A percentile compares a stretch with the other conserved stretches of the same genome.
Conservation (phyloP, 2,888 invertebrate species). For the Agrotis ipsilon region DNA sequence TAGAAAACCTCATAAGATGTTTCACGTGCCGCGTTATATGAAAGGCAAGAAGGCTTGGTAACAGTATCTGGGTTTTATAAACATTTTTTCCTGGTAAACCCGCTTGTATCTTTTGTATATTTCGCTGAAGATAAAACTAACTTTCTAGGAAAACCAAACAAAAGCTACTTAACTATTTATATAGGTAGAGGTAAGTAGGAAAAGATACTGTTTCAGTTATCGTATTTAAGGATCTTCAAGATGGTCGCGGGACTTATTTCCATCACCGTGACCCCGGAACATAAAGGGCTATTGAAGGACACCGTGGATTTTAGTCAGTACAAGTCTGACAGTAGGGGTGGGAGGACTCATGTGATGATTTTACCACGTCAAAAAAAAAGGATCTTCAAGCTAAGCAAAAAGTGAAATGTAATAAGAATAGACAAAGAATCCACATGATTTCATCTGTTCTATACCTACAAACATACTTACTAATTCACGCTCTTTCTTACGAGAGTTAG, state of each 20-base stretch:
- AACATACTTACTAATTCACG: too few relatives aligned
- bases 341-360: too few relatives aligned
- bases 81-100: constrained; percentile 1
- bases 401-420: neutral
- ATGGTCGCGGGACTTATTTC: too few relatives aligned
- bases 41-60: constrained; percentile 10
- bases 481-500: too few relatives aligned
- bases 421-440: neutral
- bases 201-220: neutral
- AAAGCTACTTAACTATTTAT: neutral
- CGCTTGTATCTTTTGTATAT: neutral
- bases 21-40: constrained; percentile 14
- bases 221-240: neutral
- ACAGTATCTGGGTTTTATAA: constrained; percentile 28
- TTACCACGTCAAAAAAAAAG: neutral
- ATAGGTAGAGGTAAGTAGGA: neutral
- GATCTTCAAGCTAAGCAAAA: too few relatives aligned
- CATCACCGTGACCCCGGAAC: too few relatives aligned
- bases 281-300: too few relatives aligned
- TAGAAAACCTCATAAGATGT: constrained; percentile 21
- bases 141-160: constrained; percentile 14
- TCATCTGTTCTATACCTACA: neutral
- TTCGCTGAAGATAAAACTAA: neutral
- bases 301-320: too few relatives aligned
- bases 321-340: too few relatives aligned